Conservation (phyloP, 2,113 vertebrate species). For the Tragulus kanchil region DNA sequence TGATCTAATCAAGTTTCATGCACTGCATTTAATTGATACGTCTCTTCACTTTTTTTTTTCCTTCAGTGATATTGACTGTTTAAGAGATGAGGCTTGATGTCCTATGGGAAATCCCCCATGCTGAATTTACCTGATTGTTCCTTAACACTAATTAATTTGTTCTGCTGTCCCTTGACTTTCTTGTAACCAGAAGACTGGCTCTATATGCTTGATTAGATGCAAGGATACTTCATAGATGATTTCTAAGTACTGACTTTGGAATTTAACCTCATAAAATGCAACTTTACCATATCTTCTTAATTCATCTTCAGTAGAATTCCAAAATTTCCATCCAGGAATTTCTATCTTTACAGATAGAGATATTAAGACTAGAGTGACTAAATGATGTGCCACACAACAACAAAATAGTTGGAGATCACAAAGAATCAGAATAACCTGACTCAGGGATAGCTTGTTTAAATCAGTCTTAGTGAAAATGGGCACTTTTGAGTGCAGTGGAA, state of each 20-base stretch:
- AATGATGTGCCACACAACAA: background rate
- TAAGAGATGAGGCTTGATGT: background rate
- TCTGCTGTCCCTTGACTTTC: background rate
- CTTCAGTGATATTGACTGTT: background rate
- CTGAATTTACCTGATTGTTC: constrained; percentile 1
- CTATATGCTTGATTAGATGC: background rate
- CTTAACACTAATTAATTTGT: constrained; percentile 23
- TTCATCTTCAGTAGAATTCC: background rate
- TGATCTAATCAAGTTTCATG: background rate
- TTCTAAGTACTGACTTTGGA: background rate
- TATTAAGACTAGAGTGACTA: background rate
- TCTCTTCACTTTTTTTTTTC: background rate
- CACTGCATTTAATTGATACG: background rate
- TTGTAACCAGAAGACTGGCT: background rate
- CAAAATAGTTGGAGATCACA: background rate
- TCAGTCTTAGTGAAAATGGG: background rate
- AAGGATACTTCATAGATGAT: background rate
- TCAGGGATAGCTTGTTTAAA: background rate
- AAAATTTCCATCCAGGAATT: background rate
- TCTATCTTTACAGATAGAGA: background rate
- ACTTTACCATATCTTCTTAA: background rate
- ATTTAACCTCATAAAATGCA: background rate
- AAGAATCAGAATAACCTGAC: background rate
- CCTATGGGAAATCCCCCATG: background rate
- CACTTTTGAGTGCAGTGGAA: background rate